Evolutionary conservation across 2,113 vertebrate genomes (phyloP).

Genomic region (Haliaeetus leucogaster): DNA sequence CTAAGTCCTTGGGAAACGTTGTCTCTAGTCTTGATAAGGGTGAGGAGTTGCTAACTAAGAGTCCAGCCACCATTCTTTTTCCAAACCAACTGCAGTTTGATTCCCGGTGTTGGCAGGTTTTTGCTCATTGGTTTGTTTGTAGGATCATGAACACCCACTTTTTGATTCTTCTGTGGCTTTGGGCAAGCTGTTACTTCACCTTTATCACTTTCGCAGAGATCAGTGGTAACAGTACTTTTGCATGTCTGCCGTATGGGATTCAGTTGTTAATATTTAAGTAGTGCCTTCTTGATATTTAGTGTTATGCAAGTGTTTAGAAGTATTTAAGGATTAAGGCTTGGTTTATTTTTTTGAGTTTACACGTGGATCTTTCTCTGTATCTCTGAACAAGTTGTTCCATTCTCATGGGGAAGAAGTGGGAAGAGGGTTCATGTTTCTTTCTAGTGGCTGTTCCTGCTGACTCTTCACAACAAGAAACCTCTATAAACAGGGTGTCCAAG

Average conservation of each 20-base stretch:
- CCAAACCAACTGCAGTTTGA: background rate
- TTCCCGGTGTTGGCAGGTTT: background rate
- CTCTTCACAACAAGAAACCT: constrained; percentile 3
- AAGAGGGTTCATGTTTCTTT: constrained; percentile 7
- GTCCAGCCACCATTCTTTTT: background rate
- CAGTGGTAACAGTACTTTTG: background rate
- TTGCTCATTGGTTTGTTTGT: background rate
- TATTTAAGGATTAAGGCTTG: background rate
- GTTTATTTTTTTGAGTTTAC: background rate
- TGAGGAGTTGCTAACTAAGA: background rate
- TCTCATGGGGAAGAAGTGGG: background rate
- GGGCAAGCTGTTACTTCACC: background rate
- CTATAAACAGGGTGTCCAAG: constrained; percentile 43
- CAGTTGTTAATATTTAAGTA: background rate
- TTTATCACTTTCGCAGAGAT: background rate
- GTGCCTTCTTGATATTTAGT: background rate
- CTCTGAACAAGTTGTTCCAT: background rate
- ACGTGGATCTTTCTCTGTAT: background rate
- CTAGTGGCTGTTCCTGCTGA: background rate
- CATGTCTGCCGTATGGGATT: background rate
- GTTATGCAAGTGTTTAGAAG: background rate
- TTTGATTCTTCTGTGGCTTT: background rate
- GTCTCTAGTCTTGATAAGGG: background rate
- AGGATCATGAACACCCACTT: background rate
- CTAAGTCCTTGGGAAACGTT: background rate